Base-by-base conservation (phyloP, 1,140 invertebrate genomes). In the Megalopta genalis region DNA sequence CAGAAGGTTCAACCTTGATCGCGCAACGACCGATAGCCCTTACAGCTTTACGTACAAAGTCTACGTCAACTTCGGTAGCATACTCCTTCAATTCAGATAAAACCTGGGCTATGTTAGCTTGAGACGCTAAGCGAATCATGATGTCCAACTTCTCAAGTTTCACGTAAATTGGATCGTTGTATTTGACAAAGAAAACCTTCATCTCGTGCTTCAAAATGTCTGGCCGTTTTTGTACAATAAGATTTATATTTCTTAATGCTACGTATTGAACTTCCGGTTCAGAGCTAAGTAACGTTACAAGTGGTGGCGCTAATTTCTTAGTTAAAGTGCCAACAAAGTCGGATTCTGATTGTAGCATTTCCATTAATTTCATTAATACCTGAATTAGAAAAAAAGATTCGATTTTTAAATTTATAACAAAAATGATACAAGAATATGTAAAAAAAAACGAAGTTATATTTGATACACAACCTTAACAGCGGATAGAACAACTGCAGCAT, bases 181-280 rank as follows among this genome's bases (percentile, higher is more conserved):
- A 99, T 89, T 99, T 99, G 21, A 99, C 99, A 92, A 99, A 99
- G 93, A 99, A 99, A 77, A 96, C 99, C 94, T 99, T 99, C 99
- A 99, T 99, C 93, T 99, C 99, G 89, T 99, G 98, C 91, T 99
- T 99, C n/a, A 99, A 92, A 84, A 99, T 99, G 82, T 99, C 99
- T 0, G 98, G 98, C 71, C 99, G 95, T 92, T 99, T 99, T 92
- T 99, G 99, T 25, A 99, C 99, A 86, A 99, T 99, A 2, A 99
- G 94, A 93, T 99, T 99, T 86, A 99, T 99, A 91, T 99, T 99
- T 77, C 99, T 93, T 52, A 99, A 93, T 4, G 99, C 99, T 16
- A 99, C 99, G 91, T 99, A 99, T 93, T 99, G 99, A 66, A 99
- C 97, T 93, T 99, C 99, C 9, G 99, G 98, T 93, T 99, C 99